Conservation (phyloP, 2,888 invertebrate genomes). For the Digitonthophagus gazella region DNA sequence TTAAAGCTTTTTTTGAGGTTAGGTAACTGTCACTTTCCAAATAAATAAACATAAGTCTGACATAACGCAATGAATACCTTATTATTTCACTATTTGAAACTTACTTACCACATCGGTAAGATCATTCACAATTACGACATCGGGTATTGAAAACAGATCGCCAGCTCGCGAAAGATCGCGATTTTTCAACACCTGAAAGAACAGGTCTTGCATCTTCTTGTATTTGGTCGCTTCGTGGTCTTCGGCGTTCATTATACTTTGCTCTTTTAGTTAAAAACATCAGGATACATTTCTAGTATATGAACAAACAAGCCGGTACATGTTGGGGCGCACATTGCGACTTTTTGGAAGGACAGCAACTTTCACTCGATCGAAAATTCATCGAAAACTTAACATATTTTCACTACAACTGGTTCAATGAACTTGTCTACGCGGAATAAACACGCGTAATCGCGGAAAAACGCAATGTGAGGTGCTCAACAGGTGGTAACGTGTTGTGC, state of each 20-base stretch:
- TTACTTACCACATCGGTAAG: slow-evolving; percentile 81
- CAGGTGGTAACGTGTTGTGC: neutral
- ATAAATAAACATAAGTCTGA: no score
- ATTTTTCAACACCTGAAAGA: slow-evolving; percentile 85
- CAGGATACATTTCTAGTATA: no score
- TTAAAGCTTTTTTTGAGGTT: no score
- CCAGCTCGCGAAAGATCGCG: slow-evolving; percentile 89
- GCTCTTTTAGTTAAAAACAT: neutral
- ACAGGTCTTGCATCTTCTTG: slow-evolving; percentile 81
- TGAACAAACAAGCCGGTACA: no score
- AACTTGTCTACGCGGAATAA: slow-evolving; percentile 34
- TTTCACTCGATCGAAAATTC: slow-evolving; percentile 12
- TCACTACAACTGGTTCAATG: slow-evolving; percentile 32
- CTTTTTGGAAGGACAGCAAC: no score
- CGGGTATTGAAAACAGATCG: slow-evolving; percentile 84
- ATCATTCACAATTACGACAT: slow-evolving; percentile 82
- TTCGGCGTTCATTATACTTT: slow-evolving; percentile 28
- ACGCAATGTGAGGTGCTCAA: slow-evolving; percentile 30
- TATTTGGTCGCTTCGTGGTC: slow-evolving; percentile 24
- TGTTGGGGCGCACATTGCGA: no score
- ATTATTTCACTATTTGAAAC: no score
- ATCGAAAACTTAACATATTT: slow-evolving; percentile 33
- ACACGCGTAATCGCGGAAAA: slow-evolving; percentile 26
- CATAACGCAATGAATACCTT: no score
- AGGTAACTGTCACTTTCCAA: no score